Conservation (phyloP, 1,140 invertebrate genomes). For the Drosophila arawakana region DNA sequence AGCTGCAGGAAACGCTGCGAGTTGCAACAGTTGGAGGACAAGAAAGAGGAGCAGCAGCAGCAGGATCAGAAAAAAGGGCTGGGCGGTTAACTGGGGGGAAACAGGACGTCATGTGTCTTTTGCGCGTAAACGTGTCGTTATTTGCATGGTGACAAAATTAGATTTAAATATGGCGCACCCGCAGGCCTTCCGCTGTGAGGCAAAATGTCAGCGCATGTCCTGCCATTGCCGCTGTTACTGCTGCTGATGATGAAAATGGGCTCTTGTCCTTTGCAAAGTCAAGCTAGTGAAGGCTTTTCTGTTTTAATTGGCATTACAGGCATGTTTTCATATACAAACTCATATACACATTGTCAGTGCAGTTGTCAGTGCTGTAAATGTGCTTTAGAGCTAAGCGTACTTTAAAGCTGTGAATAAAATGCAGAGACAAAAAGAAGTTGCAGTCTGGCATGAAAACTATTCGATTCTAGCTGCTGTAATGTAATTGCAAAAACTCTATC, state of each 20-base stretch:
- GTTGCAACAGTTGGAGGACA: constrained; percentile 5
- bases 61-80: neutral
- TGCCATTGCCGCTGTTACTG: constrained; percentile 24
- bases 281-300: neutral
- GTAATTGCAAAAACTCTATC: constrained; percentile 49
- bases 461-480: constrained; percentile 19
- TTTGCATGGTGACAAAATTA: constrained; percentile 79
- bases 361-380: constrained; percentile 5
- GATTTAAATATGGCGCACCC: constrained; percentile 77
- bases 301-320: constrained; percentile 49
- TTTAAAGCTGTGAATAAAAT: constrained; percentile 14
- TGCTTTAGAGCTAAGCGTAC: constrained; percentile 4
- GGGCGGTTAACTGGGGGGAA: neutral
- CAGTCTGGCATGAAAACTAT: neutral
- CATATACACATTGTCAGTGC: neutral
- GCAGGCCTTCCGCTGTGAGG: constrained; percentile 31
- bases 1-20: constrained; percentile 8
- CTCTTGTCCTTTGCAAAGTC: neutral
- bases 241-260: constrained; percentile 50
- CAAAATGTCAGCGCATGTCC: constrained; percentile 77
- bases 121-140: constrained; percentile 59
- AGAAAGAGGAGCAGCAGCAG: constrained; percentile 1
- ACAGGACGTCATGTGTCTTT: constrained; percentile 35
- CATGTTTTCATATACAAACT: neutral
- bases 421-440: neutral